Evolutionary conservation across 2,113 vertebrate species (phyloP).

Genomic region (Saguinus midas): DNA sequence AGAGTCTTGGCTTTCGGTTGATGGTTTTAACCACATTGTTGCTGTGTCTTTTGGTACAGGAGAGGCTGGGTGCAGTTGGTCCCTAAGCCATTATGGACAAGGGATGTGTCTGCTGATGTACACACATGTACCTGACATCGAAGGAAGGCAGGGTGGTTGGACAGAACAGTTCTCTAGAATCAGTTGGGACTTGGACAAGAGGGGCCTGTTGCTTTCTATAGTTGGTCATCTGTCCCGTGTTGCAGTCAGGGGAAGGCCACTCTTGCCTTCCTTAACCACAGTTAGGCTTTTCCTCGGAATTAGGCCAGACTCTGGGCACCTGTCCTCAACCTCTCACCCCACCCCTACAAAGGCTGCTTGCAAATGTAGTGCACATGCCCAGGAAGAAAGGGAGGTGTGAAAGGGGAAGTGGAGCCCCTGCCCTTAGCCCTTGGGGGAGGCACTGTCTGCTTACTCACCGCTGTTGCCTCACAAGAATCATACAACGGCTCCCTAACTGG

Average conservation of each 20-base stretch:
- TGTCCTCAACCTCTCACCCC: not conserved
- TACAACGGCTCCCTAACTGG: not conserved
- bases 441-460: not conserved
- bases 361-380: no score
- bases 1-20: not conserved
- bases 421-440: not conserved
- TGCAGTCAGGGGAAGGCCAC: not conserved
- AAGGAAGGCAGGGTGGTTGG: not conserved
- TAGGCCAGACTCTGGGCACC: not conserved
- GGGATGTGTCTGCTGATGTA: not conserved
- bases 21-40: not conserved
- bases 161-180: not conserved
- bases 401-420: not conserved
- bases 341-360: not conserved
- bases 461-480: not conserved
- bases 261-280: not conserved
- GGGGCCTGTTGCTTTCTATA: not conserved
- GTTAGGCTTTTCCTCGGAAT: conserved; percentile 4
- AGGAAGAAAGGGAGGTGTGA: not conserved
- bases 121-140: not conserved
- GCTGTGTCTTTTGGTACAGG: not conserved
- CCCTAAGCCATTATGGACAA: not conserved
- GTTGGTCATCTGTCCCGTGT: not conserved
- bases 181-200: not conserved
- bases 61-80: not conserved